Evolutionary conservation across 2,797 vertebrate genomes (phyloP).

Genomic region (Anguilla anguilla): DNA sequence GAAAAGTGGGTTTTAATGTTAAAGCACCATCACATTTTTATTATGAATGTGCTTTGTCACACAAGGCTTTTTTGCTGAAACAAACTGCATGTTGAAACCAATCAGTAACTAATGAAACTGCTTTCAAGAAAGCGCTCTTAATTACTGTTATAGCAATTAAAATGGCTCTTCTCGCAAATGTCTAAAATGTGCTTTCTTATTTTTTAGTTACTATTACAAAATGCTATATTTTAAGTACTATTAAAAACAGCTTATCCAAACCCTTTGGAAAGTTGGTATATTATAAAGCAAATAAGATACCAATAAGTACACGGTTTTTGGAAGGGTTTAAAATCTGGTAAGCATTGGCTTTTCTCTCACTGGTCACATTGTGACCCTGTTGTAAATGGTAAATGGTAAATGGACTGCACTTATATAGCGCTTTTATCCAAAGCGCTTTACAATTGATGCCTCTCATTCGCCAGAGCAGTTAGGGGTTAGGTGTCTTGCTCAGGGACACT

Average conservation of each 20-base stretch:
- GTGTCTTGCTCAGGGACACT: no score
- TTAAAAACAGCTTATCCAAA: not conserved
- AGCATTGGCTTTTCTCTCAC: not conserved
- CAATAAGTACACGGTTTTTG: not conserved
- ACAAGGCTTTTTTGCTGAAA: slow-evolving; percentile 25
- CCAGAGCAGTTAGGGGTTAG: no score
- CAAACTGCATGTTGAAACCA: slow-evolving; percentile 29
- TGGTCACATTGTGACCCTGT: not conserved
- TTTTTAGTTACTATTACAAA: slow-evolving; percentile 1
- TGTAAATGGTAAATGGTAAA: no score
- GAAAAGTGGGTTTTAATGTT: not conserved
- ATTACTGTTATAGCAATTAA: not conserved
- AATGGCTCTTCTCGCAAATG: slow-evolving; percentile 1
- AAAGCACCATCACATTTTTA: slow-evolving; percentile 9
- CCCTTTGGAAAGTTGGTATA: not conserved
- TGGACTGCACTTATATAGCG: no score
- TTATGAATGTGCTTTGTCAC: slow-evolving; percentile 8
- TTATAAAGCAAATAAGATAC: not conserved
- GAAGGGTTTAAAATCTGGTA: not conserved
- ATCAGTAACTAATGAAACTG: slow-evolving; percentile 23
- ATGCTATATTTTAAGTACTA: not conserved
- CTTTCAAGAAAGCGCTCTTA: not conserved
- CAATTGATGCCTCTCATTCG: no score
- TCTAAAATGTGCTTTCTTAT: not conserved
- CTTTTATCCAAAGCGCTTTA: no score